Evolutionary conservation across 1,140 invertebrate species (phyloP), one percentile per base, ranked within the genome.

Genomic region (Antheraea pernyi): DNA sequence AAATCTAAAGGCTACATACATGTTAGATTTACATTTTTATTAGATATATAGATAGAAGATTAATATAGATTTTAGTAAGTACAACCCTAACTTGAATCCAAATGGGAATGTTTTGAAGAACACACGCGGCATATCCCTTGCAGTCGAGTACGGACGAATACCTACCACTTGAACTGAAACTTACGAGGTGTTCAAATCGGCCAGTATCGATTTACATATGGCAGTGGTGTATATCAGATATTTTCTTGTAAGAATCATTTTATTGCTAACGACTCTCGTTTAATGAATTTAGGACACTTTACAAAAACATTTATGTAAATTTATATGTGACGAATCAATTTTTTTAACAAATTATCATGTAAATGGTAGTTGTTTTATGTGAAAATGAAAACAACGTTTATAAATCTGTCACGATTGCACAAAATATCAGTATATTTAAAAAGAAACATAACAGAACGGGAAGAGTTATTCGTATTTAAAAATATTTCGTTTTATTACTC

Each of bases 31-130:
- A n/a, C n/a, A n/a, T n/a, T n/a, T n/a, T n/a, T n/a, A n/a, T n/a
- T n/a, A n/a, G n/a, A n/a, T n/a, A n/a, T n/a, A n/a, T n/a, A n/a
- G n/a, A n/a, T n/a, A n/a, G n/a, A 53, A 13, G 46, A 53, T 13
- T 13, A n/a, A 65, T 4, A 39, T n/a, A 37, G 19, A 36, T n/a
- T 36, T 67, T 18, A 10, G 16, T 58, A 58, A 70, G 66, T 67
- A 39, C 84, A 90, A 69, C 88, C 88, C 88, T 90, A 82, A 19
- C n/a, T 62, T 7, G 69, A 74, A 67, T 67, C 74, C 77, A 73
- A 78, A 81, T 74, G 78, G 75, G 74, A 80, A 88, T 85, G 84
- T 87, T 88, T 88, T 86, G 82, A 88, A 84, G 82, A 87, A 83
- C 82, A 84, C 80, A 82, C 80, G 81, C 81, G 73, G 75, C 74